phyloP scores from a whole-genome alignment of 2,113 vertebrate species.

The Deroptyus accipitrinus region DNA sequence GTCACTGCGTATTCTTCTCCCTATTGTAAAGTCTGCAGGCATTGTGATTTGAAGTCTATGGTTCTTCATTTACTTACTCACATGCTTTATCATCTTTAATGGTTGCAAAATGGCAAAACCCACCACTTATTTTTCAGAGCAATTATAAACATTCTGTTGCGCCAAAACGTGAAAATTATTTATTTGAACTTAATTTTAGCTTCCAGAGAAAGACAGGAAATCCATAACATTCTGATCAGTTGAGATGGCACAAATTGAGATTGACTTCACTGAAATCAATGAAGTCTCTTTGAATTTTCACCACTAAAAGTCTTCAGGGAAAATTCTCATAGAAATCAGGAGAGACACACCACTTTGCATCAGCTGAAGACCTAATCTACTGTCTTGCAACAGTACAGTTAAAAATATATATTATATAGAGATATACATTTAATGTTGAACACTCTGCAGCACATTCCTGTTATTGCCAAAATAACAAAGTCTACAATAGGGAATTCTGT shows the following conservation, averaged over 20 bases:
- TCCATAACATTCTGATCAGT: neutral
- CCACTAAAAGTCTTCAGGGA: neutral
- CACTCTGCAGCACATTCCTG: neutral
- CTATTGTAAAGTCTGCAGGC: neutral
- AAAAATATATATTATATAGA: neutral
- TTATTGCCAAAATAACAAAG: conserved; percentile 15
- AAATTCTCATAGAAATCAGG: neutral
- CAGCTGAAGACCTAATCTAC: neutral
- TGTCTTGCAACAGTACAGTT: neutral
- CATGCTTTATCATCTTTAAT: neutral
- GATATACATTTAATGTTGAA: neutral
- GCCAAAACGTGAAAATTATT: neutral
- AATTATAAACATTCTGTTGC: neutral
- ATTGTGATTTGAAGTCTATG: neutral
- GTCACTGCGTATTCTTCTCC: neutral
- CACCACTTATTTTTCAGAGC: neutral
- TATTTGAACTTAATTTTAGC: neutral
- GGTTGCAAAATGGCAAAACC: neutral
- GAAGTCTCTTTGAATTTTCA: neutral
- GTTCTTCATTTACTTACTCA: neutral
- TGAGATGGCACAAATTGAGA: neutral
- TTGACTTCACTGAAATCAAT: neutral
- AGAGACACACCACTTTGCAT: neutral
- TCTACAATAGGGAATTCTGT: conserved; percentile 16
- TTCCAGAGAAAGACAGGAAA: neutral